Conservation (phyloP, 2,888 invertebrate species). For the Mythimna vitellina region DNA sequence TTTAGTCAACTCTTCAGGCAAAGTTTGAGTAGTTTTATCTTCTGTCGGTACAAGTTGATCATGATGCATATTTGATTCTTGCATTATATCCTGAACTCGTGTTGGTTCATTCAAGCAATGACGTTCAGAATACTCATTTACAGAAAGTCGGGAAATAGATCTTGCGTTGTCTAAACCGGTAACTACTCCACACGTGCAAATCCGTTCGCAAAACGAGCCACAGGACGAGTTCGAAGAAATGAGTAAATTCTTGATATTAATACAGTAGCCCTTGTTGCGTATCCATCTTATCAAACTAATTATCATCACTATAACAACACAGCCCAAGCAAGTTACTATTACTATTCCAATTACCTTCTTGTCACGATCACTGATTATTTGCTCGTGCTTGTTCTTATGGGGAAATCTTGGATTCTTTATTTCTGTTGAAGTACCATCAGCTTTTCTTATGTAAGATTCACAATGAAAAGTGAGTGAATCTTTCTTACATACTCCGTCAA, state of each 20-base stretch:
- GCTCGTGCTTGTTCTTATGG: conserved; percentile 75
- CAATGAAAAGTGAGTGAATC: conserved; percentile 88
- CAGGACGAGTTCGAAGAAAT: conserved; percentile 82
- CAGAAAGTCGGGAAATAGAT: conserved; percentile 91
- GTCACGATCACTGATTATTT: conserved; percentile 76
- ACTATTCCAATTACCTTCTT: conserved; percentile 88
- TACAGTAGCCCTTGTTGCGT: conserved; percentile 90
- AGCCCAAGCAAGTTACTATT: conserved; percentile 88
- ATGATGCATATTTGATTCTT: conserved; percentile 80
- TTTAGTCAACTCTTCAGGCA: conserved; percentile 94
- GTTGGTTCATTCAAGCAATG: conserved; percentile 90
- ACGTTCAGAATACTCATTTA: conserved; percentile 92
- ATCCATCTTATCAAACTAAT: conserved; percentile 91
- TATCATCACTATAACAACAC: conserved; percentile 88
- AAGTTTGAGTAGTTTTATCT: conserved; percentile 93
- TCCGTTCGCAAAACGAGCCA: conserved; percentile 78
- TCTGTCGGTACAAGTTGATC: conserved; percentile 81
- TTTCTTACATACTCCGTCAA: conserved; percentile 90
- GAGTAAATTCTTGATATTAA: conserved; percentile 82
- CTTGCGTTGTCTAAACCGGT: conserved; percentile 90
- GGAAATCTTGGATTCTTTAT: conserved; percentile 87
- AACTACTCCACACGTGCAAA: conserved; percentile 83
- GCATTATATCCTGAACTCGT: conserved; percentile 83
- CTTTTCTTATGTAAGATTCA: conserved; percentile 87
- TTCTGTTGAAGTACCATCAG: conserved; percentile 73